These are phyloP conservation scores for Charaxes varanes DNA, from an alignment of 1,140 invertebrate genomes.

Conservation along the genomic window DNA sequence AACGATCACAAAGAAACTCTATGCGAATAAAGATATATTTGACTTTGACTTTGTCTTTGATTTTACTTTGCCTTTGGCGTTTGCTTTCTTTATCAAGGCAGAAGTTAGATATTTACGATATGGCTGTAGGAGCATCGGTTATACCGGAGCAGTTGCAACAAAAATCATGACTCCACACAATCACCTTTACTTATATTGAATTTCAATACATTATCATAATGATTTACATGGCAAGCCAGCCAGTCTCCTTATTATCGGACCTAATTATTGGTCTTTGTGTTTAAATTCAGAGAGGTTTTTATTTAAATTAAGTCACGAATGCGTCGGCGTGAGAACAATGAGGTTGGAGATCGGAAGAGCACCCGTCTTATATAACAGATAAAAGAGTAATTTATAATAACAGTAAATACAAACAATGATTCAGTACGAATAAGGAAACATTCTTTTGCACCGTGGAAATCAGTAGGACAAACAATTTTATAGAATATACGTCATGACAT, in stretches of 20 bases:
- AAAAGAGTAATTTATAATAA: too few relatives aligned
- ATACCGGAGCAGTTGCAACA: constrained; percentile 38
- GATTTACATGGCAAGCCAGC: constrained; percentile 62
- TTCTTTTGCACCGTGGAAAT: too few relatives aligned
- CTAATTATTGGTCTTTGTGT: constrained; percentile 71
- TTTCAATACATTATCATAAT: constrained; percentile 67
- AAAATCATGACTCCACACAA: constrained; percentile 61
- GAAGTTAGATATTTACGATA: constrained; percentile 14
- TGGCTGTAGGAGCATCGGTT: constrained; percentile 38
- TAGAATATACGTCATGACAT: too few relatives aligned
- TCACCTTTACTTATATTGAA: constrained; percentile 66
- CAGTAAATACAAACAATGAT: too few relatives aligned
- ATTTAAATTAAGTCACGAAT: constrained; percentile 62
- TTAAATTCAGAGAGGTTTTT: constrained; percentile 58
- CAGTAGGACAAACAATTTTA: too few relatives aligned
- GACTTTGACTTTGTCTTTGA: too few relatives aligned
- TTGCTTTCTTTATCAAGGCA: neutral
- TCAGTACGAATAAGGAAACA: too few relatives aligned
- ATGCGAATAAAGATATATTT: too few relatives aligned
- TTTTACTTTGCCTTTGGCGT: too few relatives aligned
- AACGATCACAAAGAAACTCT: too few relatives aligned
- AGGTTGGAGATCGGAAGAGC: too few relatives aligned
- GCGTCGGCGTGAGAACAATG: constrained; percentile 50
- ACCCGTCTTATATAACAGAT: too few relatives aligned
- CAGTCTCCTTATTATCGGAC: constrained; percentile 52